A percentile compares a stretch with the other conserved stretches of the same genome.
Conservation (phyloP, 2,113 vertebrate genomes). For the Grallaria varia region DNA sequence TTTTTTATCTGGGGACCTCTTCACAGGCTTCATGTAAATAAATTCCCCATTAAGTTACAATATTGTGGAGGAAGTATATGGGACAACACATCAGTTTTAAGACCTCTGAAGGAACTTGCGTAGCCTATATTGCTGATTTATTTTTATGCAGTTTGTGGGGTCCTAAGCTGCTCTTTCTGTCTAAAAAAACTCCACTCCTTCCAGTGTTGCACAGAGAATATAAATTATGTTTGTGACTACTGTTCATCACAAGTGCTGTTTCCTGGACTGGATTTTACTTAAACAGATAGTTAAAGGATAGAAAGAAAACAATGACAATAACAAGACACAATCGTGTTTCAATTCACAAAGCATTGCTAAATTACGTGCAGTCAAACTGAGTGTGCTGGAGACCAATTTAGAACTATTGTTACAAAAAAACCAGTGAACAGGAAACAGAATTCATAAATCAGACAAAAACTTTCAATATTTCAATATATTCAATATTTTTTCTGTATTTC, state of each 20-base stretch:
- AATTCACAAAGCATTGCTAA: neutral
- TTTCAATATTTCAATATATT: neutral
- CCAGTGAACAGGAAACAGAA: neutral
- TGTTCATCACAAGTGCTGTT: neutral
- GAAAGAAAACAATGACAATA: neutral
- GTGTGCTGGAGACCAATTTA: neutral
- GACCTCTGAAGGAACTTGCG: neutral
- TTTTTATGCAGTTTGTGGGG: neutral
- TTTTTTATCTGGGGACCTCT: neutral
- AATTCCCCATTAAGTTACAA: neutral
- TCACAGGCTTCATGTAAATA: neutral
- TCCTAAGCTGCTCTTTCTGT: neutral
- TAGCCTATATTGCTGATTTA: neutral
- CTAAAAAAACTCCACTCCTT: neutral
- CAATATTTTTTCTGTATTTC: neutral
- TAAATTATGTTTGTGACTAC: neutral
- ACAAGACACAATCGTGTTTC: neutral
- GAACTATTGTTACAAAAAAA: neutral
- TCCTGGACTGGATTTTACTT: neutral
- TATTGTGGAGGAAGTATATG: neutral
- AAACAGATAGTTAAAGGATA: neutral
- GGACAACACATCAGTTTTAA: neutral
- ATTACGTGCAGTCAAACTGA: neutral
- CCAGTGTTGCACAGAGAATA: neutral
- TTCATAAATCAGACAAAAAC: neutral